These are phyloP conservation scores for Onchidella celtica DNA, from an alignment of 2,888 invertebrate species.

Conservation along the genomic window DNA sequence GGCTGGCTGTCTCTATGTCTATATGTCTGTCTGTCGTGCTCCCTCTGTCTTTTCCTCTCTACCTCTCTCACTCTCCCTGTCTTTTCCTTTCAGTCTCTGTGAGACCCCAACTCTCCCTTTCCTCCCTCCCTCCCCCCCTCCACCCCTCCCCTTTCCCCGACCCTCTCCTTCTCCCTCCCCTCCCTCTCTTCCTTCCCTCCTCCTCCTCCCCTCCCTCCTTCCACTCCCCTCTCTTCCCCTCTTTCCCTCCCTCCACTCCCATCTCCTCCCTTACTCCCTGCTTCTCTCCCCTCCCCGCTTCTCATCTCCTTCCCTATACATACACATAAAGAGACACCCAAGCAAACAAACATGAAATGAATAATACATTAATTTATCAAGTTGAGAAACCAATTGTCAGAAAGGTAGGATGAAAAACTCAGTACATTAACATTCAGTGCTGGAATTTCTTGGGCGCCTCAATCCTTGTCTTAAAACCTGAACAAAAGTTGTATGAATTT, in stretches of 20 bases:
- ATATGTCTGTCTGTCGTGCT: background rate
- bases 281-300: background rate
- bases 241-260: background rate
- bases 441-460: too few species aligned
- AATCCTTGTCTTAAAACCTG: too few species aligned
- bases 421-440: too few species aligned
- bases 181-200: slow-evolving; percentile 1
- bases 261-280: background rate
- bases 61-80: background rate
- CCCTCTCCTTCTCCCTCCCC: background rate
- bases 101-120: background rate
- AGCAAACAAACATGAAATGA: too few species aligned
- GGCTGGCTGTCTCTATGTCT: background rate
- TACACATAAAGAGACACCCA: background rate
- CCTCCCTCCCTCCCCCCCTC: background rate
- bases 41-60: background rate
- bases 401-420: too few species aligned
- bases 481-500: too few species aligned
- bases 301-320: background rate
- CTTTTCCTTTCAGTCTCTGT: background rate
- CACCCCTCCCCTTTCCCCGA: slow-evolving; percentile 2
- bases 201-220: background rate
- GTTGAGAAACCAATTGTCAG: too few species aligned
- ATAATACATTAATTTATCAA: too few species aligned
- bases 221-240: background rate